Evolutionary conservation across 2,113 vertebrate genomes (phyloP).

Genomic region (Labeo catla): DNA sequence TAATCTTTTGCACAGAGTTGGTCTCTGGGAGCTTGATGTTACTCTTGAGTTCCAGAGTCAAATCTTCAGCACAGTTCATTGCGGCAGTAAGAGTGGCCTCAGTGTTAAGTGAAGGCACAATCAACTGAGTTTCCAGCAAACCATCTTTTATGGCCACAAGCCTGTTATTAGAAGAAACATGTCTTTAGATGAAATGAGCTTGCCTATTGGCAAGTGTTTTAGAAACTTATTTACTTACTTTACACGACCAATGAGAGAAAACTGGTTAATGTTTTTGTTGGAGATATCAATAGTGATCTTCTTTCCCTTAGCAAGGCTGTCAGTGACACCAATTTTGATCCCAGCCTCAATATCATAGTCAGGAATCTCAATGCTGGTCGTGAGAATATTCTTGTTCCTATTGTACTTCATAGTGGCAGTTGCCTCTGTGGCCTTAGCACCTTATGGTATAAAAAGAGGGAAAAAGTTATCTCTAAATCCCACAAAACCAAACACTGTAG

Average conservation of each 20-base stretch:
- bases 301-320: constrained; percentile 67
- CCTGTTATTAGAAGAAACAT: constrained; percentile 66
- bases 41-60: constrained; percentile 78
- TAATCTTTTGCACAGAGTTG: constrained; percentile 75
- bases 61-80: constrained; percentile 70
- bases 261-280: constrained; percentile 84
- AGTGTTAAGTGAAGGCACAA: constrained; percentile 77
- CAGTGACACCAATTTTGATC: constrained; percentile 77
- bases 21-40: constrained; percentile 74
- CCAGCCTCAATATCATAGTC: constrained; percentile 81
- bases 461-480: background rate
- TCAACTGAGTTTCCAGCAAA: constrained; percentile 78
- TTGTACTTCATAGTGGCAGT: constrained; percentile 81
- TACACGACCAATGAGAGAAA: constrained; percentile 77
- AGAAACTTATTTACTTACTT: constrained; percentile 73
- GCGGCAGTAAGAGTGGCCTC: constrained; percentile 77
- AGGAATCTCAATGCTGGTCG: constrained; percentile 82
- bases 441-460: constrained; percentile 64
- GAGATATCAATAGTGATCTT: constrained; percentile 82
- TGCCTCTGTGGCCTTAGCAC: constrained; percentile 72
- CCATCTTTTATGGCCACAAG: constrained; percentile 73
- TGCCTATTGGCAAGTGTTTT: background rate
- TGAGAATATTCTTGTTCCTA: constrained; percentile 76
- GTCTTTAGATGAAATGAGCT: background rate
- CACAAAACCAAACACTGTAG: background rate